Conservation (phyloP, 2,888 invertebrate genomes). For the Bembecia ichneumoniformis region DNA sequence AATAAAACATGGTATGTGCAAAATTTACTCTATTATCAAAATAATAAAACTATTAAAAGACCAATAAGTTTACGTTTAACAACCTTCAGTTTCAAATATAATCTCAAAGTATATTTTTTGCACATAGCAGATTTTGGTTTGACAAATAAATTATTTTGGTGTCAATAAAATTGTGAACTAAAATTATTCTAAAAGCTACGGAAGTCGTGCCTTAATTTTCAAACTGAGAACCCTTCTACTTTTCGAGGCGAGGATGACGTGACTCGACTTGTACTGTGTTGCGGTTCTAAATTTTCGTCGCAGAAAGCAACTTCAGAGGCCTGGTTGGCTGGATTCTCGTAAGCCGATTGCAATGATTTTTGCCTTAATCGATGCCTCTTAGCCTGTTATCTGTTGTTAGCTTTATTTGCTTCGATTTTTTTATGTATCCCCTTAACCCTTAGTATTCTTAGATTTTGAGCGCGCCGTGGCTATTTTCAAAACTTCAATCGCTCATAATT, state of each 20-base stretch:
- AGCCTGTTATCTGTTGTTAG: not conserved
- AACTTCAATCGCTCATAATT: not conserved
- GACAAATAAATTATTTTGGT: no score
- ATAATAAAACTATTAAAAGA: no score
- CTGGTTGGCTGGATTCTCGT: not conserved
- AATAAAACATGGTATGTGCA: no score
- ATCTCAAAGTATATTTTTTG: no score
- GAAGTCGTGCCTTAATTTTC: not conserved
- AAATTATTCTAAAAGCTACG: no score
- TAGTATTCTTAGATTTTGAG: not conserved
- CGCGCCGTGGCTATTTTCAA: not conserved
- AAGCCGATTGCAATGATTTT: not conserved
- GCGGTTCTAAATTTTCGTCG: not conserved
- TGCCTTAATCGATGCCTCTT: not conserved
- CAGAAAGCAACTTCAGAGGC: not conserved
- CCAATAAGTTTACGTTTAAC: no score
- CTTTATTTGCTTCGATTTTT: not conserved
- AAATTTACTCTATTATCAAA: no score
- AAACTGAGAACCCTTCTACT: not conserved
- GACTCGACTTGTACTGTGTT: not conserved
- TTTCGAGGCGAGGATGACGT: not conserved
- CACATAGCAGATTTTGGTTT: no score
- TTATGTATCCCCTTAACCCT: not conserved
- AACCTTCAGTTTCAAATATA: no score
- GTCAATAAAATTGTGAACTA: no score